A percentile compares a stretch with the other conserved stretches of the same genome.
These are phyloP conservation scores for Drosophila elegans DNA, from an alignment of 1,140 invertebrate genomes.

Conservation along the genomic window DNA sequence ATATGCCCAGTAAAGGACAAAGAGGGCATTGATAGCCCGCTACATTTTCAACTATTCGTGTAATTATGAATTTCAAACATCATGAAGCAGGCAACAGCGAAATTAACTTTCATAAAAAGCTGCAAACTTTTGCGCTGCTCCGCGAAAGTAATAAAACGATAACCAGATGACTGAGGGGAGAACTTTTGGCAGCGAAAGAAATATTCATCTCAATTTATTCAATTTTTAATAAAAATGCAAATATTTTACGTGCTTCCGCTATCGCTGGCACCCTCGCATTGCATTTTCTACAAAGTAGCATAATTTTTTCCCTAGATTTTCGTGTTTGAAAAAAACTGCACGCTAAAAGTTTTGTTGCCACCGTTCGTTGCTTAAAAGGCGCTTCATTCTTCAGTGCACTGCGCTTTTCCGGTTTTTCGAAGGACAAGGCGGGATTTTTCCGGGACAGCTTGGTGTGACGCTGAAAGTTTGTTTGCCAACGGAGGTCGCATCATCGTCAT, in stretches of 20 bases:
- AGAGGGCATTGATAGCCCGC: slow-evolving; percentile 13
- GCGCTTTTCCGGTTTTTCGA: slow-evolving; percentile 38
- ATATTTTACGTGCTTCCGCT: slow-evolving; percentile 53
- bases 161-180: slow-evolving; percentile 26
- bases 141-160: slow-evolving; percentile 64
- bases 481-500: slow-evolving; percentile 50
- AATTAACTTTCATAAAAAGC: slow-evolving; percentile 73
- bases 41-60: slow-evolving; percentile 73
- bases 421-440: slow-evolving; percentile 8
- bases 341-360: slow-evolving; percentile 40
- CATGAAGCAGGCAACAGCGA: slow-evolving; percentile 35
- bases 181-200: slow-evolving; percentile 32
- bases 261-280: slow-evolving; percentile 20
- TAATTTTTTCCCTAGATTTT: slow-evolving; percentile 15
- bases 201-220: slow-evolving; percentile 62
- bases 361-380: slow-evolving; percentile 55
- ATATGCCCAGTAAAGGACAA: slow-evolving; percentile 12
- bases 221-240: slow-evolving; percentile 80
- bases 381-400: slow-evolving; percentile 55
- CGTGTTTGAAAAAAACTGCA: slow-evolving; percentile 21
- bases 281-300: slow-evolving; percentile 18
- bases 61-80: slow-evolving; percentile 75
- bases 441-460: slow-evolving; percentile 33
- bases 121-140: slow-evolving; percentile 52
- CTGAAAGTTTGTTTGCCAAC: slow-evolving; percentile 59